Evolutionary conservation across 1,140 invertebrate genomes (phyloP), one percentile per base, ranked within the genome.

Genomic region (Micrasema minimum): DNA sequence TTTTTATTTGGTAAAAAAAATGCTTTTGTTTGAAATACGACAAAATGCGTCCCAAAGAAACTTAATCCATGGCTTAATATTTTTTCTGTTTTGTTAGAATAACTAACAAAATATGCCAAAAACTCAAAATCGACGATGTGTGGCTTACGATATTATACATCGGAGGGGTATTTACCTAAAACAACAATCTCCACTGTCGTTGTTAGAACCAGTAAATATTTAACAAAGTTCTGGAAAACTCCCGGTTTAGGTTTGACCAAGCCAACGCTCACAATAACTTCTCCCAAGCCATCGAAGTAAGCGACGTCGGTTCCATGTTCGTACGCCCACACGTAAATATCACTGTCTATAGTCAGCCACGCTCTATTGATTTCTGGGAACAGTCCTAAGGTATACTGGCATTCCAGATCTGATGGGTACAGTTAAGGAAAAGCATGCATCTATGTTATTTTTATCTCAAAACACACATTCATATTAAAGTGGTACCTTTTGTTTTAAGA

Each of bases 241-340:
- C 91, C 92, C 50, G 88, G 79, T 83, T 94, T 96, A 1, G 95
- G 95, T 81, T 91, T 92, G 0, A 96, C 90, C 48, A 97, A 81
- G 6, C 93, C 94, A 18, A 94, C 93, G 80, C 92, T 91, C 10
- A 97, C 87, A 77, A 98, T 97, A 14, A 94, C 93, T 79, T 97
- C 94, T 78, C 90, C 93, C 1, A 97, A 83, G 0, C 95, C 94
- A 88, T 97, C 95, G 84, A 93, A 97, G 83, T 96, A 97, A 5
- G 95, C 94, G 11, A 97, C 89, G 87, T 97, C 95, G 72, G 90
- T 88, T 26, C 93, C 93, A 80, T 95, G 90, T 82, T 96, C 93
- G 85, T 95, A 98, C 45, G 93, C 92, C 96, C 96, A 98, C 1
- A 99, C 88, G 86, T 98, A 99, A 75, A 99, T 94, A 85, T 98